Conservation (phyloP, 2,113 vertebrate species). For the Anoura caudifer region DNA sequence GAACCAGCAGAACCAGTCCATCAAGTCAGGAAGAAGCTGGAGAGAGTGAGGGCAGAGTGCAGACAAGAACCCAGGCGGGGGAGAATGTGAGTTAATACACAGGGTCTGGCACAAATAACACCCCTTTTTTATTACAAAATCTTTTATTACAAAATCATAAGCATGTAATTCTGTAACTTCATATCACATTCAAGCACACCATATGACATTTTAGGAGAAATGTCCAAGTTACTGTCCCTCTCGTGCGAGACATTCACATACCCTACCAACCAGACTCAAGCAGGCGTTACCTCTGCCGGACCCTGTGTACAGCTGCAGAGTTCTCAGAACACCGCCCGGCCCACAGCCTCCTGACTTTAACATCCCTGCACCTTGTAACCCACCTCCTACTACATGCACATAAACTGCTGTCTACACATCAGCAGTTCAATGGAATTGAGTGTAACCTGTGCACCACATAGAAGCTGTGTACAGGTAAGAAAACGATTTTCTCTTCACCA, state of each 20-base stretch:
- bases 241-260: too few relatives aligned
- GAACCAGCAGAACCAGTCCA: conserved; percentile 18
- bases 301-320: neutral
- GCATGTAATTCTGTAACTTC: too few relatives aligned
- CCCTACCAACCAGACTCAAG: too few relatives aligned
- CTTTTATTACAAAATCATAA: too few relatives aligned
- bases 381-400: neutral
- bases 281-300: too few relatives aligned
- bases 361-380: neutral
- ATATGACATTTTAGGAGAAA: too few relatives aligned
- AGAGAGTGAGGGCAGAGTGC: neutral
- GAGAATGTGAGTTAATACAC: neutral
- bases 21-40: neutral
- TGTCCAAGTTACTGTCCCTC: too few relatives aligned
- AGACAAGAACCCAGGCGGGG: neutral
- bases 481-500: neutral
- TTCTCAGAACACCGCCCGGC: neutral
- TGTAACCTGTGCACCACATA: neutral
- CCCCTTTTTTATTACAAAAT: too few relatives aligned
- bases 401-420: neutral
- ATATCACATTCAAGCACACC: too few relatives aligned
- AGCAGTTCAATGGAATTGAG: too few relatives aligned
- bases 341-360: neutral
- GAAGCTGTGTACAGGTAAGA: neutral
- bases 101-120: too few relatives aligned